phyloP scores from a whole-genome alignment of 2,797 vertebrate species.

The Hylomyscus alleni region DNA sequence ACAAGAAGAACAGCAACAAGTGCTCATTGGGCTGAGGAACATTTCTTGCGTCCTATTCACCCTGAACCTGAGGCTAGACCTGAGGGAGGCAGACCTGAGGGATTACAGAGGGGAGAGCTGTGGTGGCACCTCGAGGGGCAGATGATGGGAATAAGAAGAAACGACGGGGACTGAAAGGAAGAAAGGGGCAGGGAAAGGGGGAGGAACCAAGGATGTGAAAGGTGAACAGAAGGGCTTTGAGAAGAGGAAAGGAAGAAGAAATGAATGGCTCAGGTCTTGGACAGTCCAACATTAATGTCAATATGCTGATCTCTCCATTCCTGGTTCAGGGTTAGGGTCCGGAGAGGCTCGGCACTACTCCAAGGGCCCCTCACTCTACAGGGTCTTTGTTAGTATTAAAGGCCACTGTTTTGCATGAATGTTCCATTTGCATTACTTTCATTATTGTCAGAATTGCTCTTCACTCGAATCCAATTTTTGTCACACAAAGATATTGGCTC shows the following conservation, averaged over 20 bases:
- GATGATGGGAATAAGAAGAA: not conserved
- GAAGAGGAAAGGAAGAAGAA: not conserved
- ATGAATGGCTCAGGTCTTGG: not conserved
- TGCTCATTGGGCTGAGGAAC: constrained; percentile 80
- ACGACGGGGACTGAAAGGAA: accelerated
- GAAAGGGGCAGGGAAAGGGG: no score
- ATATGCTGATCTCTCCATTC: constrained; percentile 51
- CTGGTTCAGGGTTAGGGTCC: not conserved
- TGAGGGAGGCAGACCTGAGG: constrained; percentile 16
- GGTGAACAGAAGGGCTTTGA: not conserved
- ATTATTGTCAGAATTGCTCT: not conserved
- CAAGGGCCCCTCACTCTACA: constrained; percentile 19
- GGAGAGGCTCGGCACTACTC: not conserved
- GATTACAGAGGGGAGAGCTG: not conserved
- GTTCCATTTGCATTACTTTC: constrained; percentile 4
- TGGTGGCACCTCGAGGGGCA: not conserved
- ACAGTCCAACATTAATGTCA: constrained; percentile 45
- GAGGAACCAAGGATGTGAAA: not conserved
- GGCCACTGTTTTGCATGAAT: constrained; percentile 56
- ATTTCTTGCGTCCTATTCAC: not conserved
- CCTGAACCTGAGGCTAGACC: constrained; percentile 4
- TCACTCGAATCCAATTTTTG: not conserved
- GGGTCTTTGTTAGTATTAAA: constrained; percentile 76
- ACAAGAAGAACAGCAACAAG: constrained; percentile 82
- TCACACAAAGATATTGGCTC: not conserved